These are phyloP conservation scores for Phycodurus eques DNA, from an alignment of 2,113 vertebrate genomes.

Conservation along the genomic window DNA sequence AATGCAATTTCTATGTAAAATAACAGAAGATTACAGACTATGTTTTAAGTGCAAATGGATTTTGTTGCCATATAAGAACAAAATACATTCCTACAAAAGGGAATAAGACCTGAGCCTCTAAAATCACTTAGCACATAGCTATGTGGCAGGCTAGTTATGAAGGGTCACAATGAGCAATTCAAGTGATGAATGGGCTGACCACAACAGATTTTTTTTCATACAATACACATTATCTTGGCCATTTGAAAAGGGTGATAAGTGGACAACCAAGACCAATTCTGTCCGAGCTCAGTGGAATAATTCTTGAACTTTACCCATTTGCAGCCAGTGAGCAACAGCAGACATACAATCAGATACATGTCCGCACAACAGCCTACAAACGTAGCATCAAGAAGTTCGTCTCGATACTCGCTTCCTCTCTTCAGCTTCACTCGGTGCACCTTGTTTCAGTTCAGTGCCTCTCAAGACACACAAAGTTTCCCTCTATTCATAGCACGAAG, in stretches of 20 bases:
- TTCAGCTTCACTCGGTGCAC: slow-evolving; percentile 70
- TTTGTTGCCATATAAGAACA: slow-evolving; percentile 72
- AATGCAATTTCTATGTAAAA: slow-evolving; percentile 84
- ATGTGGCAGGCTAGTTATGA: slow-evolving; percentile 49
- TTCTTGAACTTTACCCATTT: slow-evolving; percentile 34
- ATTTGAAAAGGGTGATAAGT: slow-evolving; percentile 47
- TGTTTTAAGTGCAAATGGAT: slow-evolving; percentile 79
- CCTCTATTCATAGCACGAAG: slow-evolving; percentile 47
- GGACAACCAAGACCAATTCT: slow-evolving; percentile 46
- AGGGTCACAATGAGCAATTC: slow-evolving; percentile 59
- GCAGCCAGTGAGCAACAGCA: slow-evolving; percentile 22
- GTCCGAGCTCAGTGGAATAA: slow-evolving; percentile 22
- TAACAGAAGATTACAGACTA: slow-evolving; percentile 82
- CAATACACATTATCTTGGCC: slow-evolving; percentile 32
- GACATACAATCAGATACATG: slow-evolving; percentile 31
- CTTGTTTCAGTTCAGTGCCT: slow-evolving; percentile 68
- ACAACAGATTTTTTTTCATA: slow-evolving; percentile 61
- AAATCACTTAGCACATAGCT: slow-evolving; percentile 73
- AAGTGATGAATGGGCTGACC: slow-evolving; percentile 62
- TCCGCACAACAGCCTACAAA: slow-evolving; percentile 50
- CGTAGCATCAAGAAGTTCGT: slow-evolving; percentile 57
- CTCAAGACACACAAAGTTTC: slow-evolving; percentile 66
- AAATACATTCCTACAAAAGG: slow-evolving; percentile 66
- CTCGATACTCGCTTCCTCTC: slow-evolving; percentile 61
- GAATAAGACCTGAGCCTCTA: slow-evolving; percentile 66